Evolutionary conservation across 92 coral and sea anemone genomes (phyloP), one percentile per base, ranked within the genome.

Genomic region (Siderastrea siderea): DNA sequence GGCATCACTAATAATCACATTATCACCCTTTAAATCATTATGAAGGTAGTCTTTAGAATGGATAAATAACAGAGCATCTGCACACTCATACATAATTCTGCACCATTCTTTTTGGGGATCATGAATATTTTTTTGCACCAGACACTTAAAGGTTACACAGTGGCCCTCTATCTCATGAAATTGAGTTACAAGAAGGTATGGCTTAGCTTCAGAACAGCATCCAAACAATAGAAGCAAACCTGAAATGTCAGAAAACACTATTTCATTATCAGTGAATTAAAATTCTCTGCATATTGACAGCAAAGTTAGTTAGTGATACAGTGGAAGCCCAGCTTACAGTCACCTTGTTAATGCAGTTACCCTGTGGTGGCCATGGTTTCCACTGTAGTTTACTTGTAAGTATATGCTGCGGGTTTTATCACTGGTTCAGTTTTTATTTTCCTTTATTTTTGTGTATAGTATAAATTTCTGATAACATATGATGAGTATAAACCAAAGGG

Each of bases 11-110:
- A 90, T 66, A 49, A 90, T 71, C 48, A 93, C 78, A 84, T 93
- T 90, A 50, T 90, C 92, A 10, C 89, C 94, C 88, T 90, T 93
- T 7, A 93, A 52, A 83, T 89, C 92, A 87, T 89, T 86, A 62
- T 93, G 89, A 8, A 93, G 85, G 59, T 80, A 46, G 6, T 72
- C 78, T 7, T 81, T 86, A 6, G 67, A 46, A 79, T 93, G 96
- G 49, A 90, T 77, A 17, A 62, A 84, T 3, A 66, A 64, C 7
- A 93, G 73, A 43, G 91, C 94, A 75, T 80, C 74, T 4, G 92
- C 78, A 74, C 90, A 82, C 57, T 87, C 72, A 1, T 52, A 60
- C 47, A 93, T 63, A 17, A 93, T 85, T 44, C 68, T 47, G 47
- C 79, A 67, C 86, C 86, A 90, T 12, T 86, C 64, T 38, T 5